phyloP scores from a whole-genome alignment of 2,113 vertebrate genomes.

The Hippocampus mohnikei region DNA sequence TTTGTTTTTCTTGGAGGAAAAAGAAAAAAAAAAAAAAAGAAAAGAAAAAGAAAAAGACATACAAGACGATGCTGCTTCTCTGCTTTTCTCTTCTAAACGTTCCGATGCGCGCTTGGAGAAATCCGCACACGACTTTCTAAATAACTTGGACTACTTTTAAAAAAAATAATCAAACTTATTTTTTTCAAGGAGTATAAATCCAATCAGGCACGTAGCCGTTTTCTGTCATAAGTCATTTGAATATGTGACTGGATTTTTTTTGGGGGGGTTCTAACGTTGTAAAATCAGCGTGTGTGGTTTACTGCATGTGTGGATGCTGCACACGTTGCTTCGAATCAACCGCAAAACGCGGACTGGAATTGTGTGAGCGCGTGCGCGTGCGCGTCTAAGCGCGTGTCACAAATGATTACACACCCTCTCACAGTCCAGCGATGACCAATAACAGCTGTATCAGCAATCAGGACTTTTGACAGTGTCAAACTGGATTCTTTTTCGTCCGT shows the following conservation, averaged over 20 bases:
- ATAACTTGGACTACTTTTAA: neutral
- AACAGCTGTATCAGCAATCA: neutral
- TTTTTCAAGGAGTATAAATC: neutral
- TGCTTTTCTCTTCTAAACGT: conserved; percentile 24
- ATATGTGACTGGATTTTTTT: conserved; percentile 46
- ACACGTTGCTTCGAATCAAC: conserved; percentile 29
- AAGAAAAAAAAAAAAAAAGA: conserved; percentile 52
- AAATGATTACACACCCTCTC: neutral
- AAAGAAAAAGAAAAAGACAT: neutral
- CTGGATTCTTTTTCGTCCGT: no score
- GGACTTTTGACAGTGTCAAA: neutral
- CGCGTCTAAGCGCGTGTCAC: neutral
- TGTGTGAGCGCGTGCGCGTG: neutral
- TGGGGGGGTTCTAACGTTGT: conserved; percentile 45
- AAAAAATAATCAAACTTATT: neutral
- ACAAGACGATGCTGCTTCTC: conserved; percentile 39
- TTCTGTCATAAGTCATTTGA: conserved; percentile 34
- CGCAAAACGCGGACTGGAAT: conserved; percentile 61
- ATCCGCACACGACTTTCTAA: neutral
- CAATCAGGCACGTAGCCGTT: neutral
- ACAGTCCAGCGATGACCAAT: neutral
- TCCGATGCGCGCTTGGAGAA: neutral
- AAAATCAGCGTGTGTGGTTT: conserved; percentile 38
- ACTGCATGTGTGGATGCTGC: conserved; percentile 59
- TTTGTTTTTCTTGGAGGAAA: conserved; percentile 75